Evolutionary conservation across 2,888 invertebrate species (phyloP).

Genomic region (Microdon myrmicae): DNA sequence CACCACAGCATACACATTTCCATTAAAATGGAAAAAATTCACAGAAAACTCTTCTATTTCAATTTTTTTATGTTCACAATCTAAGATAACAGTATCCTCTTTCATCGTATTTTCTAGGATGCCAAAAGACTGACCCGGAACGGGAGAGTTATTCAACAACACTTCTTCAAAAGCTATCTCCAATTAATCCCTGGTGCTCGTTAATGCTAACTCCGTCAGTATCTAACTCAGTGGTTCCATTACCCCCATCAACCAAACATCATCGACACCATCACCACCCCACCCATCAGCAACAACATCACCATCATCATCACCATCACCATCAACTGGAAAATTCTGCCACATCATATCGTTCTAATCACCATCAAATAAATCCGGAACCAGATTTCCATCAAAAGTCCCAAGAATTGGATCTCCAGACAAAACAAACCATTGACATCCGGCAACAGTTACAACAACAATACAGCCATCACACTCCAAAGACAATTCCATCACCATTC

Average conservation of each 20-base stretch:
- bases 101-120: too few relatives aligned
- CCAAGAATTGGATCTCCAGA: constrained; percentile 50
- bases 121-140: too few relatives aligned
- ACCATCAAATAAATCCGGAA: constrained; percentile 45
- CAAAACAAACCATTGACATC: constrained; percentile 55
- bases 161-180: constrained; percentile 49
- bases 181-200: constrained; percentile 52
- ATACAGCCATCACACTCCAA: constrained; percentile 30
- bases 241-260: constrained; percentile 54
- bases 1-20: too few relatives aligned
- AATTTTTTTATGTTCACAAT: too few relatives aligned
- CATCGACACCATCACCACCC: constrained; percentile 59
- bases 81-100: too few relatives aligned
- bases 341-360: constrained; percentile 44
- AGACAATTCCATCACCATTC: constrained; percentile 37
- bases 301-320: constrained; percentile 41
- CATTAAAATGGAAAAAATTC: too few relatives aligned
- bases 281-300: constrained; percentile 23
- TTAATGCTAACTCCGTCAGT: constrained; percentile 48
- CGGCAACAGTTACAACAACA: constrained; percentile 43
- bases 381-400: constrained; percentile 40
- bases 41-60: too few relatives aligned
- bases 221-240: constrained; percentile 47
- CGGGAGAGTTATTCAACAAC: too few relatives aligned
- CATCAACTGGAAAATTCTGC: constrained; percentile 44